phyloP scores from a whole-genome alignment of 2,797 vertebrate genomes.

The Pyrrhura leucotis region DNA sequence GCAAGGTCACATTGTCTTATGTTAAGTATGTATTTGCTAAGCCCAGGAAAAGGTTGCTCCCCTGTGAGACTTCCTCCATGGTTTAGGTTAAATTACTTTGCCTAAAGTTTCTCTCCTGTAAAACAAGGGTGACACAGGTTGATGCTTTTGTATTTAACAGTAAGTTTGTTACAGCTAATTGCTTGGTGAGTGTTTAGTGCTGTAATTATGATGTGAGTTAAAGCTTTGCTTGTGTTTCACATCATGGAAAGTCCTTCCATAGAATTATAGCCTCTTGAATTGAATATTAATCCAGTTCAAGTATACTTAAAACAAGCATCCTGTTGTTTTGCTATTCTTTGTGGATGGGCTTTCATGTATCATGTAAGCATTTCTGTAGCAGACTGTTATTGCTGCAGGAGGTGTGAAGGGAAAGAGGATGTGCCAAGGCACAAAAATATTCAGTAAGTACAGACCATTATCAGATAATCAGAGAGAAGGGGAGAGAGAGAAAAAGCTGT shows the following conservation, averaged over 20 bases:
- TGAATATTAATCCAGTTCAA: conserved; percentile 19
- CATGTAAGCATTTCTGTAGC: not conserved
- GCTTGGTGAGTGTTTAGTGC: conserved; percentile 26
- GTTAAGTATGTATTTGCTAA: not conserved
- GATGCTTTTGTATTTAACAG: conserved; percentile 15
- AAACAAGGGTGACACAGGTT: not conserved
- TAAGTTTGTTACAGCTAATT: conserved; percentile 53
- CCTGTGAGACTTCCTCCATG: not conserved
- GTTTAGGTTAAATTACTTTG: not conserved
- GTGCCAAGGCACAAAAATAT: not conserved
- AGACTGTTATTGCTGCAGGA: not conserved
- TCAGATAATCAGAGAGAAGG: not conserved
- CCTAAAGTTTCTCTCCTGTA: not conserved
- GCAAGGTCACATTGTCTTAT: not conserved
- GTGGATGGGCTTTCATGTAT: not conserved
- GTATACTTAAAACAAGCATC: conserved; percentile 34
- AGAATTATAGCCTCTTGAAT: conserved; percentile 45
- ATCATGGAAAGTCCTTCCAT: conserved; percentile 33
- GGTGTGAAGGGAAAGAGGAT: not conserved
- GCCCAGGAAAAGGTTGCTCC: not conserved
- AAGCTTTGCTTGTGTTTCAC: conserved; percentile 64
- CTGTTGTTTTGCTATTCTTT: not conserved
- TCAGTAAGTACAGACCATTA: not conserved
- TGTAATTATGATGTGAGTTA: conserved; percentile 41
- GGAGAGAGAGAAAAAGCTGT: not conserved